A percentile compares a stretch with the other conserved stretches of the same genome.
Evolutionary conservation across 23 tunicate species (phyloP).

Genomic region (Styela clava): DNA sequence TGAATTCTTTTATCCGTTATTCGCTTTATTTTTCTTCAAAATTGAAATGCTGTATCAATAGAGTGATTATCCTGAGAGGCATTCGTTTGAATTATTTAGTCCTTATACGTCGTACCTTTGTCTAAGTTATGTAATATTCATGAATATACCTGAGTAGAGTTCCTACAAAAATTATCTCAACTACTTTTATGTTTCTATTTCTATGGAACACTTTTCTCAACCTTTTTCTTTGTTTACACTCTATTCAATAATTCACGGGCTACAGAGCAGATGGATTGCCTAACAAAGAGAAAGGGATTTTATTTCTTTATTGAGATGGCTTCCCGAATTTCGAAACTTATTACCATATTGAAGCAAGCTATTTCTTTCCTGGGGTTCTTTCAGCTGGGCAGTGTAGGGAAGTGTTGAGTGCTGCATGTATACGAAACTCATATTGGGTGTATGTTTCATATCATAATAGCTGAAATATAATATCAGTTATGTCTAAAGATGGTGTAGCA

Average conservation of each 20-base stretch:
- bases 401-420: too few relatives aligned
- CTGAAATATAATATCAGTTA: too few relatives aligned
- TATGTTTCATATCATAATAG: too few relatives aligned
- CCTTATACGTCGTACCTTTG: not conserved
- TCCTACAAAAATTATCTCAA: not conserved
- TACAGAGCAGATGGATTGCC: slow-evolving; percentile 4
- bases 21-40: not conserved
- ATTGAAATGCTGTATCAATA: slow-evolving; percentile 5
- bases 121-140: slow-evolving; percentile 24
- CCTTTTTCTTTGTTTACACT: slow-evolving; percentile 25
- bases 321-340: too few relatives aligned
- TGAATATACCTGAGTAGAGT: slow-evolving; percentile 18
- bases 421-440: too few relatives aligned
- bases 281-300: not conserved
- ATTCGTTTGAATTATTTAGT: not conserved
- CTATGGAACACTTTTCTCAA: not conserved
- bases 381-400: too few relatives aligned
- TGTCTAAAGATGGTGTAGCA: too few relatives aligned
- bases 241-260: slow-evolving; percentile 22
- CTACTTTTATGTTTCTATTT: not conserved
- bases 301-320: not conserved
- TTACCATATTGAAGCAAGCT: too few relatives aligned
- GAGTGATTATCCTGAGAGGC: slow-evolving; percentile 16
- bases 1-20: not conserved
- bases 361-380: too few relatives aligned